Evolutionary conservation across 2,888 invertebrate genomes (phyloP), one percentile per base, ranked within the genome.

Genomic region (Cryptus viduatorius): DNA sequence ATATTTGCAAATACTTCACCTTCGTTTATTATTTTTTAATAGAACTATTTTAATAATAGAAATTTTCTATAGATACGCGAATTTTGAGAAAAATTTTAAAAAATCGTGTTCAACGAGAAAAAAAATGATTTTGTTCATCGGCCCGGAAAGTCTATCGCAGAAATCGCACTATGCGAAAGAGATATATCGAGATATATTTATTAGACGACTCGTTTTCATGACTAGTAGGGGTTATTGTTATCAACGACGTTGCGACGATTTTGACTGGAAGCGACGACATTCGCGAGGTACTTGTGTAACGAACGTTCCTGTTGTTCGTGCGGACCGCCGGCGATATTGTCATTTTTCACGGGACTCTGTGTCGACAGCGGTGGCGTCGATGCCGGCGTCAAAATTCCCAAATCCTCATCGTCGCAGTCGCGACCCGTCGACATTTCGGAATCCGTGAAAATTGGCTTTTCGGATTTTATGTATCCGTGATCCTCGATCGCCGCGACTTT

Each of bases 311-410:
- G 73, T 46, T 84, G 81, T 1, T 87, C 86, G 61, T 83, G 82
- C 24, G 65, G 65, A 46, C 46, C 72, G 16, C 10, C 64, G 24
- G 24, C 59, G 64, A 56, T 50, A 8, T 64, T 50, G 5, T 88
- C 88, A 29, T 75, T 82, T 79, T 88, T 90, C 8, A 78, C 67
- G 4, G 87, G 77, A 71, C 83, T 87, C 48, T 88, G 87, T 31
- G 83, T 69, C 61, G 88, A 75, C 64, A 89, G 75, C 5, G 90
- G 89, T 16, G 92, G 92, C 4, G 92, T 91, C 10, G 92, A 89
- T 0, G 92, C 92, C n/a, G 93, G 93, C 4, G 93, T 93, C 1
- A 93, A 84, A 14, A 93, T 88, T 19, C 92, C 93, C 5, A 93
- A 87, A 4, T 82, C 73, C 71, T 88, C 87, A 78, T 86, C 87